A percentile compares a stretch with the other conserved stretches of the same genome.
phyloP scores from a whole-genome alignment of 2,888 invertebrate species.

The Calliphora vomitoria region DNA sequence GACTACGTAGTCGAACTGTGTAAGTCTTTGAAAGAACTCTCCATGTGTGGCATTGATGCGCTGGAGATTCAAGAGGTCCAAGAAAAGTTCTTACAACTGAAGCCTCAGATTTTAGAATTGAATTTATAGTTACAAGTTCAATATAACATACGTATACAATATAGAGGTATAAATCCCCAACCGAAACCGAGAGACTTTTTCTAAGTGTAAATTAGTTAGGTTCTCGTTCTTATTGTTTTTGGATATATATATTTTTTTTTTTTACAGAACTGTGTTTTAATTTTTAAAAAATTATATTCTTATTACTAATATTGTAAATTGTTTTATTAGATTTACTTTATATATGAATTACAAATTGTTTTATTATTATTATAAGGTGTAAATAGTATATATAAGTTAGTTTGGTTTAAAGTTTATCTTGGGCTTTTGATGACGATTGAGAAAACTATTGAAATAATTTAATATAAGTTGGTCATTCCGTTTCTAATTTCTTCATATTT shows the following conservation, averaged over 20 bases:
- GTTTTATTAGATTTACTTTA: slow-evolving; percentile 4
- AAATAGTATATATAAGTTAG: neutral
- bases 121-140: slow-evolving; percentile 53
- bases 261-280: slow-evolving; percentile 58
- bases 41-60: slow-evolving; percentile 77
- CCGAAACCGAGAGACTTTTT: slow-evolving; percentile 35
- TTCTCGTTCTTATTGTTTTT: neutral
- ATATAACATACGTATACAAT: slow-evolving; percentile 32
- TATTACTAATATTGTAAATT: neutral
- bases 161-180: slow-evolving; percentile 22
- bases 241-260: slow-evolving; percentile 11
- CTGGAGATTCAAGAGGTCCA: slow-evolving; percentile 75
- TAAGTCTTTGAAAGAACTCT: slow-evolving; percentile 76
- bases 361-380: neutral
- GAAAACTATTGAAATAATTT: too few relatives aligned
- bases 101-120: slow-evolving; percentile 76
- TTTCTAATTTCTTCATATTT: too few relatives aligned
- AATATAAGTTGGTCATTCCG: too few relatives aligned
- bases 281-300: slow-evolving; percentile 37
- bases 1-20: slow-evolving; percentile 75
- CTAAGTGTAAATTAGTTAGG: neutral
- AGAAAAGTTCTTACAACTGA: slow-evolving; percentile 72
- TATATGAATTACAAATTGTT: neutral
- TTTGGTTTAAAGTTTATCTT: too few relatives aligned
- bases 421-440: too few relatives aligned